Base-by-base conservation (phyloP, 2,797 vertebrate species). In the Tympanoctomys barrerae region DNA sequence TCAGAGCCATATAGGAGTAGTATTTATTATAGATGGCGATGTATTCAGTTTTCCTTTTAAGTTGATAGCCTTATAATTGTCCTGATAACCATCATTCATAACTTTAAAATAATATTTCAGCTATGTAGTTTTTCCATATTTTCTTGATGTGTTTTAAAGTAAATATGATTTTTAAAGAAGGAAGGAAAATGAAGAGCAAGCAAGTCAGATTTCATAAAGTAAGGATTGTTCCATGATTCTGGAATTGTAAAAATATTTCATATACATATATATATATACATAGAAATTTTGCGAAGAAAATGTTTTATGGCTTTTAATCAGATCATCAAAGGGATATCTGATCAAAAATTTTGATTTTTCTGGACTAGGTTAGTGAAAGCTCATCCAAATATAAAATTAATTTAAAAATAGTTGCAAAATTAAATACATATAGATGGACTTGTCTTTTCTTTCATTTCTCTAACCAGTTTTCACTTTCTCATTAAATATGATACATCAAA, bases 321-420 rank as follows among this genome's bases (percentile, higher is more conserved):
- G 22, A 92, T 86, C 75, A 84, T 66, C 24, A 89, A 85, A 57
- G 26, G 6, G 16, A 70, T 75, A 22, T 16, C 7, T 75, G 54
- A 92, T 73, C 8, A 57, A 75, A 91, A 94, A 78, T n/a, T 39
- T 10, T 24, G 36, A 14, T 36, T 93, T 96, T 94, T 31, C n/a
- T 87, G 28, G 5, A 24, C 49, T 64, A 49, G 1, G 31, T n/a
- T 19, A 79, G 14, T 87, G 79, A 94, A 94, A 95, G 70, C 13
- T 78, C 68, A 88, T 70, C 36, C 82, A 93, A 95, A 87, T 85
- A 87, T 39, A 80, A 90, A 94, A 70, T 77, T 70, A 70, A 6
- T 14, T 92, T 84, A 73, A 95, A 95, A 95, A 77, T n/a, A 66
- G 22, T 89, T 77, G 52, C 18, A 87, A 86, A 96, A 93, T 89